Conservation (phyloP, 2,797 vertebrate species). For the Tympanoctomys barrerae region DNA sequence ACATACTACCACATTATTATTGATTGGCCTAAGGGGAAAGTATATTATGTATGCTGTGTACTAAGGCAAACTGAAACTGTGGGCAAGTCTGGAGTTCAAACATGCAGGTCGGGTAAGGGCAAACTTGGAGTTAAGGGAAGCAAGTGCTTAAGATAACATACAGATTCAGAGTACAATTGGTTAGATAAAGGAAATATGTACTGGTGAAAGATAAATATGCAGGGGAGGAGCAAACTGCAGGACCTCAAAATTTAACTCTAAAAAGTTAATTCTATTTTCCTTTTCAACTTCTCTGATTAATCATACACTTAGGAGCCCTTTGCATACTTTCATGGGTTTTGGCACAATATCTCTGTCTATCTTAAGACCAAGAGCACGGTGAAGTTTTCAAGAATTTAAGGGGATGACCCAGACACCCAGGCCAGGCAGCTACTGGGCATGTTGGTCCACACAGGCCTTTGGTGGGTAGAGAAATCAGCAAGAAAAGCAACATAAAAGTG, state of each 20-base stretch:
- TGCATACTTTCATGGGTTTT: background rate
- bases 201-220: background rate
- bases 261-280: background rate
- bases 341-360: background rate
- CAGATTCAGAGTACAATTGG: background rate
- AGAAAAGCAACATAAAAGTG: background rate
- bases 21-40: background rate
- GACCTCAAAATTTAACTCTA: background rate
- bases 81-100: background rate
- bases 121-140: background rate
- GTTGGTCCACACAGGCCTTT: background rate
- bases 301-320: background rate
- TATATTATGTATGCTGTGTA: background rate
- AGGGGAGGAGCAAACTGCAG: background rate
- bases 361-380: background rate
- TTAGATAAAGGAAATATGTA: background rate
- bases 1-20: background rate
- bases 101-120: too few species aligned
- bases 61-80: background rate
- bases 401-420: background rate
- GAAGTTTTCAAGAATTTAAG: background rate
- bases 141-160: background rate
- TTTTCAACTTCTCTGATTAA: too few species aligned
- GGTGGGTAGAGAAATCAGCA: background rate
- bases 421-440: too few species aligned